Percentiles rank a stretch among this genome's conserved stretches.
Conservation (phyloP, 2,113 vertebrate genomes). For the Cephalopholis sonnerati region DNA sequence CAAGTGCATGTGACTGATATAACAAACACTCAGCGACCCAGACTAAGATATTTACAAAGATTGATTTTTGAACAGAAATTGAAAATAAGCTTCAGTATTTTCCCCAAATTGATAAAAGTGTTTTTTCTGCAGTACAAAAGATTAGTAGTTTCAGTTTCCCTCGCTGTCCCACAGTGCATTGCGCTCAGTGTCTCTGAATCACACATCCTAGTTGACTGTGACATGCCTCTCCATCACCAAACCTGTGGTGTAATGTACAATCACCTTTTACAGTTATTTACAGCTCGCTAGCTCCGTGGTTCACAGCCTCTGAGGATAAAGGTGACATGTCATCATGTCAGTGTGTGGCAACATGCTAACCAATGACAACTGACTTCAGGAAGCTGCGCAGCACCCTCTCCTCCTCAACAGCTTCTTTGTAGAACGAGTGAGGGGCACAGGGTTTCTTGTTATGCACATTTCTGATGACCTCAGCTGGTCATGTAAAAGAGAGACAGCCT, state of each 20-base stretch:
- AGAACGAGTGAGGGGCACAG: neutral
- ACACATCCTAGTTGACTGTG: conserved; percentile 2
- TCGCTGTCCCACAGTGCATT: neutral
- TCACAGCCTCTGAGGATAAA: conserved; percentile 43
- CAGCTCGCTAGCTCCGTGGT: conserved; percentile 40
- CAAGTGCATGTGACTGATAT: neutral
- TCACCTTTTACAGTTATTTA: conserved; percentile 52
- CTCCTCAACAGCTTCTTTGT: neutral
- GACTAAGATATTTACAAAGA: conserved; percentile 1
- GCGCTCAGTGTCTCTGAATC: conserved; percentile 1
- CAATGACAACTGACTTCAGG: too few relatives aligned
- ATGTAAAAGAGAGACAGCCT: too few relatives aligned
- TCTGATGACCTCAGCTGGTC: neutral
- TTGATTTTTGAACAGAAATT: neutral
- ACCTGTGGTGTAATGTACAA: conserved; percentile 47
- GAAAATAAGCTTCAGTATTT: neutral
- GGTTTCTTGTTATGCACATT: neutral
- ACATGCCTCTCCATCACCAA: conserved; percentile 15
- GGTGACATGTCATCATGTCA: conserved; percentile 17
- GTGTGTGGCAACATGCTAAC: conserved; percentile 29
- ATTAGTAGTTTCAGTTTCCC: neutral
- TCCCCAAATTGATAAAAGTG: neutral
- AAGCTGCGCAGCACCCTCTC: neutral
- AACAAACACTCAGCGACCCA: neutral
- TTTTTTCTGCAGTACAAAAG: neutral